phyloP scores from a whole-genome alignment of 2,888 invertebrate species.

The Pomacea canaliculata region DNA sequence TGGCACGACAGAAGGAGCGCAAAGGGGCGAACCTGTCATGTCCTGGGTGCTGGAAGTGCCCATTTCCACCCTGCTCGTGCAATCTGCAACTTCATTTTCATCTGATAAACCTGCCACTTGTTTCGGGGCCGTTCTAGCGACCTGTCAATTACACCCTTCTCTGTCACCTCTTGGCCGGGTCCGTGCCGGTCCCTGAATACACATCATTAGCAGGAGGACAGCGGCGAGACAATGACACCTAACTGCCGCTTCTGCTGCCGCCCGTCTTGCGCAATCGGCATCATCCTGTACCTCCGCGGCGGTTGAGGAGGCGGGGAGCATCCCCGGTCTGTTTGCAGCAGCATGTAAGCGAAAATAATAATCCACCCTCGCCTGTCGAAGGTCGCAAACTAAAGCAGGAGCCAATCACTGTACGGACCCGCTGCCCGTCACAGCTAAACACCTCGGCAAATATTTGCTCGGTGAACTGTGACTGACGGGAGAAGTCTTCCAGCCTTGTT shows the following conservation, averaged over 20 bases:
- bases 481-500: constrained; percentile 10
- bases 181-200: constrained; percentile 20
- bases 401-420: too few species aligned
- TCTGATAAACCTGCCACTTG: constrained; percentile 29
- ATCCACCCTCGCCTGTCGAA: background rate
- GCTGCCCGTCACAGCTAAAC: background rate
- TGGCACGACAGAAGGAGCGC: constrained; percentile 17
- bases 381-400: background rate
- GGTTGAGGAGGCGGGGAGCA: background rate
- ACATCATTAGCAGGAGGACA: constrained; percentile 24
- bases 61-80: constrained; percentile 28
- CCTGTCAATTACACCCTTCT: constrained; percentile 28
- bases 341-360: constrained; percentile 2
- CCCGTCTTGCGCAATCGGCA: constrained; percentile 27
- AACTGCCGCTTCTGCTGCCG: constrained; percentile 12
- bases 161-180: constrained; percentile 13
- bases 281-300: constrained; percentile 4
- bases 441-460: constrained; percentile 26
- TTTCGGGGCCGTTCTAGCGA: constrained; percentile 17
- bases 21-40: constrained; percentile 26
- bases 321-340: background rate
- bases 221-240: constrained; percentile 21
- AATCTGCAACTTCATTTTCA: constrained; percentile 28
- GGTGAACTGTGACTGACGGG: constrained; percentile 14
- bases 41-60: constrained; percentile 19